Evolutionary conservation across 1,140 invertebrate genomes (phyloP), one percentile per base, ranked within the genome.

Genomic region (Drosophila sturtevanti): DNA sequence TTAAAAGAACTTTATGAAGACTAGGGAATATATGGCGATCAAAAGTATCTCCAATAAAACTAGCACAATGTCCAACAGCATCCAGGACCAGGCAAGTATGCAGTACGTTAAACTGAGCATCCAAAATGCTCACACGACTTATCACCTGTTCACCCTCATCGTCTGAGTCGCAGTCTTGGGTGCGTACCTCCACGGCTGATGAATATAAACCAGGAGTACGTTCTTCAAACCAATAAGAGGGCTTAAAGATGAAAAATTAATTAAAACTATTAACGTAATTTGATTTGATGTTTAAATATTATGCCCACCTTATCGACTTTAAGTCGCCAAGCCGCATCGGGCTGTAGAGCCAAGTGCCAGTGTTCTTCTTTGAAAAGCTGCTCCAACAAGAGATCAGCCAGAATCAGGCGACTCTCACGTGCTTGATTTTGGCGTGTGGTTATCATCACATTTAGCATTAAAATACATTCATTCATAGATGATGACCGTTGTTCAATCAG

Each of bases 151-250:
- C 81, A 0, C 61, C 76, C 21, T 91, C 89, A 63, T 91, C 89
- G 68, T 91, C 90, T 0, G 89, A 91, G 55, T 91, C 86, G 34
- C 68, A 79, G 58, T 91, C 86, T 60, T 91, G 89, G 2, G 72
- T 87, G 35, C 91, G 77, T 6, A 92, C 77, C 44, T 92, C 91
- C 11, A 91, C 35, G 0, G 91, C 91, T 1, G 91, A 91, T 35
- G 91, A 91, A 44, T 92, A 92, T 0, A 92, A 41, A 2, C 91
- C 91, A 4, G 91, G 91, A 0, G 91, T 92, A 6, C 68, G 68
- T 10, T 92, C 89, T 55, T 81, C 72, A 72, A 86, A 92, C 91
- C 91, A 92, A 31, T 87, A 55, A 0, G 80, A 68, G 9, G 85
- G 72, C 89, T 82, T 12, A 14, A 14, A 31, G n/a, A 16, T 44